phyloP scores from a whole-genome alignment of 2,888 invertebrate species.

The Hirtodrosophila alboralis region DNA sequence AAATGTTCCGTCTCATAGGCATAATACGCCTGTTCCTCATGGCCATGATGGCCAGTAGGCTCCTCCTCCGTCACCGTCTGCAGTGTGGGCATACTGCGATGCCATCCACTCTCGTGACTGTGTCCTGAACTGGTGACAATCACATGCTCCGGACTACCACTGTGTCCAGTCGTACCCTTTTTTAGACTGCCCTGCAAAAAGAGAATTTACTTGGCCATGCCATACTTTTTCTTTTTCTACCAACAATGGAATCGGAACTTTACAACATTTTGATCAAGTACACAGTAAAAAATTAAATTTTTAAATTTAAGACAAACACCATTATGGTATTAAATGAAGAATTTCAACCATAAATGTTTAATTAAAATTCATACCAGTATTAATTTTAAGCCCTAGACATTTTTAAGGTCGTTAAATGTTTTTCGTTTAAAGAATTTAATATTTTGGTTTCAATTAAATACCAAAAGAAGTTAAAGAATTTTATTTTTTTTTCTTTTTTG shows the following conservation, averaged over 20 bases:
- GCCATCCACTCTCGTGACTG: constrained; percentile 84
- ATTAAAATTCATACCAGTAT: no score
- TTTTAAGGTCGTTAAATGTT: no score
- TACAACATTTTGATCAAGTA: not conserved
- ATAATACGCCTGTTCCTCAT: constrained; percentile 35
- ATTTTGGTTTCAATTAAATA: no score
- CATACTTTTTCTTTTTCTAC: not conserved
- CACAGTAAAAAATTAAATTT: not conserved
- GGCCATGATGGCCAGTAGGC: constrained; percentile 20
- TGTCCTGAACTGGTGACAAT: constrained; percentile 84
- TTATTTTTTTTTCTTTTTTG: no score
- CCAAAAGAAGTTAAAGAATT: no score
- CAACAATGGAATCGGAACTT: constrained; percentile 4
- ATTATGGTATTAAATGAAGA: no score
- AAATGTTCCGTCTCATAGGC: constrained; percentile 53
- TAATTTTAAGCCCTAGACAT: no score
- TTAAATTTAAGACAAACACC: no score
- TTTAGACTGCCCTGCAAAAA: constrained; percentile 86
- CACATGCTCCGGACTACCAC: constrained; percentile 85
- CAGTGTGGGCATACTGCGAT: constrained; percentile 80
- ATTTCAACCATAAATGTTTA: no score
- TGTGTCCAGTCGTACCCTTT: constrained; percentile 85
- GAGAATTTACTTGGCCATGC: constrained; percentile 33
- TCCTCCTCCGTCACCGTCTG: constrained; percentile 36
- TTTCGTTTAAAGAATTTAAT: no score